These are phyloP conservation scores for Tetranychus urticae DNA, from an alignment of 1,140 invertebrate species.

Conservation along the genomic window DNA sequence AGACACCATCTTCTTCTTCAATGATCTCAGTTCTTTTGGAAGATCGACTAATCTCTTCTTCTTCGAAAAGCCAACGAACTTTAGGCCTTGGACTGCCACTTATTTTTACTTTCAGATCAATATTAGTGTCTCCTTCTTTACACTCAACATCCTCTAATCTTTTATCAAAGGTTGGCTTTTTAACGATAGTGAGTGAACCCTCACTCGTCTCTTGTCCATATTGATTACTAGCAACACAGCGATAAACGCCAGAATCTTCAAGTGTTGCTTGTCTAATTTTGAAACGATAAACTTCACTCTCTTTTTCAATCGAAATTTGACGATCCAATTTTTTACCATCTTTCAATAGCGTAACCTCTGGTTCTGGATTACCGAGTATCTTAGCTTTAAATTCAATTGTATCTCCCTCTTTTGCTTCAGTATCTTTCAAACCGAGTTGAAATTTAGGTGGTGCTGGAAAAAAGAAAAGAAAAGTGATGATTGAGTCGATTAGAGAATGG, in stretches of 20 bases:
- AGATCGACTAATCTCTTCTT: conserved; percentile 29
- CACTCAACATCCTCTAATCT: conserved; percentile 37
- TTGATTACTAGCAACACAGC: conserved; percentile 64
- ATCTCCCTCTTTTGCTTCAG: conserved; percentile 50
- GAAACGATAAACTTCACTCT: conserved; percentile 63
- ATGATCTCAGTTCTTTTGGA: conserved; percentile 23
- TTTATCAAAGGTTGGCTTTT: conserved; percentile 18
- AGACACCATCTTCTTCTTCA: conserved; percentile 39
- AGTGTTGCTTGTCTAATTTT: conserved; percentile 61
- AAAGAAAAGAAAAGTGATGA: conserved; percentile 11
- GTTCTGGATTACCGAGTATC: conserved; percentile 52
- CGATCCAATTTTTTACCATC: conserved; percentile 18
- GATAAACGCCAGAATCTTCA: conserved; percentile 64
- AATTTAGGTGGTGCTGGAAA: conserved; percentile 17
- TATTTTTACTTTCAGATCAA: conserved; percentile 45
- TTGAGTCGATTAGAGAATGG: neutral
- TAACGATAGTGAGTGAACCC: conserved; percentile 9
- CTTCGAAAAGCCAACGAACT: conserved; percentile 41
- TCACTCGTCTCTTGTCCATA: conserved; percentile 26
- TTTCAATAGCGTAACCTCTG: conserved; percentile 49
- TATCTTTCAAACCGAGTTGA: conserved; percentile 24
- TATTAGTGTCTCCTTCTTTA: conserved; percentile 50
- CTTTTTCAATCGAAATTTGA: conserved; percentile 48
- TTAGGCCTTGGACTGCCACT: conserved; percentile 53
- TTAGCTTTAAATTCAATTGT: conserved; percentile 50